Evolutionary conservation across 2,113 vertebrate genomes (phyloP).

Genomic region (Anas platyrhynchos): DNA sequence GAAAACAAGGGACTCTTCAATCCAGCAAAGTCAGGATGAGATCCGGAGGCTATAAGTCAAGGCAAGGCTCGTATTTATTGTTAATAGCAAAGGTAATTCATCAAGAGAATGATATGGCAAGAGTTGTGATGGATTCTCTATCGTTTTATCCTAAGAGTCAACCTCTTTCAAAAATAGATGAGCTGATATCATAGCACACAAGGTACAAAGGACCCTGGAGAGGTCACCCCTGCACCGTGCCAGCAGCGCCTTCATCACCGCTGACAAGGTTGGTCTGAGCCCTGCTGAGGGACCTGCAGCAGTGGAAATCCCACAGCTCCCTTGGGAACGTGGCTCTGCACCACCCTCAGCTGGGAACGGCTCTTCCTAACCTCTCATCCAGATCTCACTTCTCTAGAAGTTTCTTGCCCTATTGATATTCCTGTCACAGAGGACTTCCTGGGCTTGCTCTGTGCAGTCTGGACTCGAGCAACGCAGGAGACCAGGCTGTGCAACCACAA

Average conservation of each 20-base stretch:
- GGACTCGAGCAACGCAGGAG: background rate
- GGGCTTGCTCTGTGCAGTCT: background rate
- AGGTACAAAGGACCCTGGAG: background rate
- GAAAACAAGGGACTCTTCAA: background rate
- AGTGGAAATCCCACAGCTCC: background rate
- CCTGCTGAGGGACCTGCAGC: background rate
- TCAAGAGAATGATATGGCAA: slow-evolving; percentile 9
- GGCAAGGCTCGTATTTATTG: slow-evolving; percentile 27
- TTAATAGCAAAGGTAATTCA: slow-evolving; percentile 37
- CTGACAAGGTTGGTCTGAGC: background rate
- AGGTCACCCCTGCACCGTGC: background rate
- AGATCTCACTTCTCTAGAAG: background rate
- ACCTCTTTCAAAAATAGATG: slow-evolving; percentile 46
- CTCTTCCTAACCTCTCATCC: background rate
- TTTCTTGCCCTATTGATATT: background rate
- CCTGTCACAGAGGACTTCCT: background rate
- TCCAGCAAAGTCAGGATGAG: slow-evolving; percentile 30
- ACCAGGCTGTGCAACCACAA: background rate
- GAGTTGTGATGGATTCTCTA: slow-evolving; percentile 28
- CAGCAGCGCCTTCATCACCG: background rate
- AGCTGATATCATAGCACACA: background rate
- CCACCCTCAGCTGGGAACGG: background rate
- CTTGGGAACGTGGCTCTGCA: background rate
- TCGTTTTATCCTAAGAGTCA: background rate
- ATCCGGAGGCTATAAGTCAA: slow-evolving; percentile 13